Evolutionary conservation across 1,140 invertebrate species (phyloP).

Genomic region (Lycorma delicatula): DNA sequence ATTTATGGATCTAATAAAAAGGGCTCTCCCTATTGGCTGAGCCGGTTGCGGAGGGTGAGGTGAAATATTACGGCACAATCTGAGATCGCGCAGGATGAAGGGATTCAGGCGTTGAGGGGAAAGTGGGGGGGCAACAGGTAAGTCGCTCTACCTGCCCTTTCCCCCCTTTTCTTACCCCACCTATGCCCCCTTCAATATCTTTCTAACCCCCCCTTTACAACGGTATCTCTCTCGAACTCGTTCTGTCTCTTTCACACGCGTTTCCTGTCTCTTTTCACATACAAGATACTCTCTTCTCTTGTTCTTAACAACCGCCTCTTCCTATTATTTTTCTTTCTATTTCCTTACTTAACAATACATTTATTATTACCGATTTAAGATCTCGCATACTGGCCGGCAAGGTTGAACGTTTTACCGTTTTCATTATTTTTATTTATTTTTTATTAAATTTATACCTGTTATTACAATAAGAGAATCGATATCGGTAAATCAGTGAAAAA

Average conservation of each 20-base stretch:
- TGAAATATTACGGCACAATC: conserved; percentile 15
- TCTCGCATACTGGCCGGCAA: too few species aligned
- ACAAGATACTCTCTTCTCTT: background rate
- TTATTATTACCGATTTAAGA: background rate
- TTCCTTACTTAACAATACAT: conserved; percentile 4
- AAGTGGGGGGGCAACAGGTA: conserved; percentile 4
- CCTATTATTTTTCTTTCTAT: background rate
- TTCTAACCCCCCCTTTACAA: too few species aligned
- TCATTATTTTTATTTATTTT: too few species aligned
- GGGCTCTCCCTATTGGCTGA: conserved; percentile 16
- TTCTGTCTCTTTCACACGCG: background rate
- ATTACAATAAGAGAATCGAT: too few species aligned
- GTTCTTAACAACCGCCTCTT: background rate
- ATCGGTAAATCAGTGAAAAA: too few species aligned
- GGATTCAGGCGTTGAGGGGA: too few species aligned
- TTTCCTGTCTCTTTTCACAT: background rate
- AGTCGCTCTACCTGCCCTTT: background rate
- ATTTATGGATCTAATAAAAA: conserved; percentile 33
- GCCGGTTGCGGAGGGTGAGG: background rate
- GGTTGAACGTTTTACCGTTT: too few species aligned
- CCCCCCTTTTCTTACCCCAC: too few species aligned
- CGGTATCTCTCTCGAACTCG: background rate
- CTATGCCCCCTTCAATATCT: too few species aligned
- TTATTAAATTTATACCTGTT: too few species aligned
- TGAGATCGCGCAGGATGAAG: conserved; percentile 1